Percentiles rank a stretch among this genome's conserved stretches.
phyloP scores from a whole-genome alignment of 2,797 vertebrate species.

The Sebastes matsubarae region DNA sequence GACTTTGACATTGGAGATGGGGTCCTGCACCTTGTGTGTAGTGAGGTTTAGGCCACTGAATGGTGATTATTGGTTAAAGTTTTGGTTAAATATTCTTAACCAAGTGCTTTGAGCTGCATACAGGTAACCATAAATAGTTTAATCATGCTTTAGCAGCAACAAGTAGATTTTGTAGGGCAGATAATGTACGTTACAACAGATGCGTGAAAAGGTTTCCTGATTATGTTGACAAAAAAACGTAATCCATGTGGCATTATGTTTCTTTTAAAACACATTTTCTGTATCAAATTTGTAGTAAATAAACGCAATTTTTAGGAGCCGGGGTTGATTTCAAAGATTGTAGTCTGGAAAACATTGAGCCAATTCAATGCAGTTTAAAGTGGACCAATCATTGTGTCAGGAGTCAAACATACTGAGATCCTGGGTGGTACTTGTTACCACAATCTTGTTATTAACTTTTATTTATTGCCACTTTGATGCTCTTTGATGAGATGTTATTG shows the following conservation, averaged over 20 bases:
- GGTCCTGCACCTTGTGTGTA: no score
- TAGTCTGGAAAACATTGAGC: not conserved
- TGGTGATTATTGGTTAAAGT: no score
- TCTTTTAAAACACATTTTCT: not conserved
- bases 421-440: not conserved
- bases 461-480: not conserved
- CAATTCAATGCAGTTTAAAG: not conserved
- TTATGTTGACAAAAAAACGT: no score
- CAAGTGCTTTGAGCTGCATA: no score
- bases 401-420: not conserved
- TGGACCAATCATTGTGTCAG: not conserved
- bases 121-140: no score
- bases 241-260: not conserved
- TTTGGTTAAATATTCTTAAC: no score
- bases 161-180: no score
- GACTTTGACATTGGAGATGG: no score
- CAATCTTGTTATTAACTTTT: not conserved
- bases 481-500: not conserved
- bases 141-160: no score
- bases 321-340: not conserved
- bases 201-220: no score
- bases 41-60: no score
- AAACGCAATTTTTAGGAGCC: rapidly evolving
- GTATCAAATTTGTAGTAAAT: not conserved
- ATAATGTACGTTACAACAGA: no score